Base-by-base conservation (phyloP, 2,113 vertebrate genomes). In the Scatophagus argus region DNA sequence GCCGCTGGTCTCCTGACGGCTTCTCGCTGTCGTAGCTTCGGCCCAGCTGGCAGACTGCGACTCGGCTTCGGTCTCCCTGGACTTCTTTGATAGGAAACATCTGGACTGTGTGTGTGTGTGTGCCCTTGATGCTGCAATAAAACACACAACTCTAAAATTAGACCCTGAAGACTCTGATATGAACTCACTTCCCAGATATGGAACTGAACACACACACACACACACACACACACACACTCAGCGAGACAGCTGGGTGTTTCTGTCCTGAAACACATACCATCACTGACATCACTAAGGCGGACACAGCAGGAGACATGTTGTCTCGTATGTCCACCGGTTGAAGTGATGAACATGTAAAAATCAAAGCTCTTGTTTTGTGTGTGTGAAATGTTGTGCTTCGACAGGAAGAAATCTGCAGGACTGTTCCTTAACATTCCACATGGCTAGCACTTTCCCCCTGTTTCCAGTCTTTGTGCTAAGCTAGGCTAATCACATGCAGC, bases 121-220 rank as follows among this genome's bases (percentile, higher is more conserved):
- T 8, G 75, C 70, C 75, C 60, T 77, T 66, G 82, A 60, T 84
- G 63, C 75, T 85, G 74, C 77, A 83, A 81, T 86, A 46, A 73
- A 86, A 82, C 78, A 52, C 74, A 69, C 81, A 55, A 54, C 74
- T 88, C 83, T 91, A 89, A 91, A 93, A 90, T 91, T 84, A 91
- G 89, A 89, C 83, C 89, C 92, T 60, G 47, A 87, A 89, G 85
- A 90, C 83, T 23, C 34, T 82, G 64, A 87, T 81, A 87, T 93
- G 83, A 92, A 83, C 89, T 93, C 90, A 92, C 67, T 88, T 88
- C 83, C 81, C 79, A 88, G 70, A 72, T 89, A 75, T 66, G 74
- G 46, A 69, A 13, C 55, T 4, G 51, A 61, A 62, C 31, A 38
- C 19, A 23, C 62, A 49, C 41, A 31, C 61, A 62, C 31, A 27